These are phyloP conservation scores for Scomber japonicus DNA, from an alignment of 2,113 vertebrate species.

Conservation along the genomic window DNA sequence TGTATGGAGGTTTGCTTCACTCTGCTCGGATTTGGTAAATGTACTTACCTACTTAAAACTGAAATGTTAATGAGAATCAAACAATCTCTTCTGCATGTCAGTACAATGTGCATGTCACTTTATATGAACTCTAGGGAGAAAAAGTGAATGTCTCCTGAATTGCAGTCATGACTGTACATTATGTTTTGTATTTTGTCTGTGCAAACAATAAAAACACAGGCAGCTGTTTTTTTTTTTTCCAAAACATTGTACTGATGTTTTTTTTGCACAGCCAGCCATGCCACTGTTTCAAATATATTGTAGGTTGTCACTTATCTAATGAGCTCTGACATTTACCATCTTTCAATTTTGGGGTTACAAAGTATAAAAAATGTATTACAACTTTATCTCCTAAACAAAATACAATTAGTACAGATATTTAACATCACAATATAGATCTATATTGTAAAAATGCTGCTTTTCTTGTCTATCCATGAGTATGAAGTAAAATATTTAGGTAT, in stretches of 20 bases:
- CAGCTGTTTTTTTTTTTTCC: slow-evolving; percentile 48
- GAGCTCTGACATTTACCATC: background rate
- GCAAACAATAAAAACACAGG: slow-evolving; percentile 76
- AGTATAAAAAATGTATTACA: slow-evolving; percentile 21
- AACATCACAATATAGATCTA: background rate
- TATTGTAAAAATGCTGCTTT: slow-evolving; percentile 37
- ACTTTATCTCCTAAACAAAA: slow-evolving; percentile 34
- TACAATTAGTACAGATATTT: slow-evolving; percentile 15
- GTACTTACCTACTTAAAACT: slow-evolving; percentile 8
- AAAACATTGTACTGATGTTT: slow-evolving; percentile 26
- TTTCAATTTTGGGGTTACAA: slow-evolving; percentile 12
- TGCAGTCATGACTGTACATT: slow-evolving; percentile 56
- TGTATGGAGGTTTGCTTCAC: slow-evolving; percentile 27
- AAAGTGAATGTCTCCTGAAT: slow-evolving; percentile 49
- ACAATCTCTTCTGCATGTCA: slow-evolving; percentile 68
- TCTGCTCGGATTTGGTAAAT: slow-evolving; percentile 22
- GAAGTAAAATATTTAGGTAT: background rate
- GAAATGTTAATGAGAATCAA: slow-evolving; percentile 37
- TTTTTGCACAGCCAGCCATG: slow-evolving; percentile 14
- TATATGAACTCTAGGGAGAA: slow-evolving; percentile 22
- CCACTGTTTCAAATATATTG: background rate
- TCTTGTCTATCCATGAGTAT: background rate
- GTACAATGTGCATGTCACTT: slow-evolving; percentile 71
- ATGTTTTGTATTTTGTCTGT: slow-evolving; percentile 67
- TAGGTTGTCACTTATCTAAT: background rate